A percentile compares a stretch with the other conserved stretches of the same genome.
These are phyloP conservation scores for Formica selysi DNA, from an alignment of 1,140 invertebrate genomes.

Conservation along the genomic window DNA sequence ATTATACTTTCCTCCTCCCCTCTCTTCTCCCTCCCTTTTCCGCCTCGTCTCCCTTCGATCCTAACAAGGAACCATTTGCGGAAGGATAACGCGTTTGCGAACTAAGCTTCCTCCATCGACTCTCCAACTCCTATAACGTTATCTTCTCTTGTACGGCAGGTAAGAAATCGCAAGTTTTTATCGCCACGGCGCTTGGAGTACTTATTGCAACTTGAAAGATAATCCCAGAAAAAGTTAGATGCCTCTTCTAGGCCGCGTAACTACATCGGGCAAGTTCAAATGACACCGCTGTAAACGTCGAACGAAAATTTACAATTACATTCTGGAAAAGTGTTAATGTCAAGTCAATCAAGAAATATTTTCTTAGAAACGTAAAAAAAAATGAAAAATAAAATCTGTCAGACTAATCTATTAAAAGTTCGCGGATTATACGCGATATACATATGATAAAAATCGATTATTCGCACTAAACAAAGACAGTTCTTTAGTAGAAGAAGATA, in stretches of 20 bases:
- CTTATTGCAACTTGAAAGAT: slow-evolving; percentile 56
- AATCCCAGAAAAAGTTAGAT: slow-evolving; percentile 44
- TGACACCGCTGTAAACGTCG: slow-evolving; percentile 21
- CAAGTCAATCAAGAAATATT: neutral
- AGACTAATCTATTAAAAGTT: neutral
- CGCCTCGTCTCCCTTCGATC: neutral
- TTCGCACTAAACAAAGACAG: no score
- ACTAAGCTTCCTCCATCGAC: slow-evolving; percentile 32
- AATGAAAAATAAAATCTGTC: neutral
- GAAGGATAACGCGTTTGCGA: slow-evolving; percentile 56
- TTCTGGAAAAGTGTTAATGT: slow-evolving; percentile 23
- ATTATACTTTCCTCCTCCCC: slow-evolving; percentile 36
- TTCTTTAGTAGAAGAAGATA: no score
- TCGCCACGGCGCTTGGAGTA: neutral
- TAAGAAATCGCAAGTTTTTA: slow-evolving; percentile 63
- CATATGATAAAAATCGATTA: neutral
- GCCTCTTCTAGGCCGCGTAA: slow-evolving; percentile 34
- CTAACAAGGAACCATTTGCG: slow-evolving; percentile 70
- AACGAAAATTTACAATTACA: slow-evolving; percentile 19
- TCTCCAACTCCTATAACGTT: slow-evolving; percentile 45
- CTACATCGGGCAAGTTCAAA: slow-evolving; percentile 33
- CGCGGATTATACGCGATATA: neutral
- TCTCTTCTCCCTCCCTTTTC: no score
- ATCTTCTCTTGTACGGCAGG: slow-evolving; percentile 33
- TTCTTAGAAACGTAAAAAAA: neutral